Conservation (phyloP, 2,113 vertebrate genomes). For the Pseudorasbora parva region DNA sequence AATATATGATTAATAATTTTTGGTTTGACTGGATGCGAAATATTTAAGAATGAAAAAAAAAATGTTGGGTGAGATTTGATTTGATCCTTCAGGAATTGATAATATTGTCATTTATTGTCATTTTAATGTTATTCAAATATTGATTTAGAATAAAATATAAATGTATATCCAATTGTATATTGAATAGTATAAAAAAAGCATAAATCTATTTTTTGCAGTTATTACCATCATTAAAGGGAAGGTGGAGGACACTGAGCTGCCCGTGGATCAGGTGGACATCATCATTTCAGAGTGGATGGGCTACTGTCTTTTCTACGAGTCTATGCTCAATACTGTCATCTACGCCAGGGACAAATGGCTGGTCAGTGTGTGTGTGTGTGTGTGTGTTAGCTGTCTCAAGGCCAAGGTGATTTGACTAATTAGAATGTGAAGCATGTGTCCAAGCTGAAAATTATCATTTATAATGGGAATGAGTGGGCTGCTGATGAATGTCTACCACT, state of each 20-base stretch:
- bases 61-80: not conserved
- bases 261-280: conserved; percentile 96
- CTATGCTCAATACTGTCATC: conserved; percentile 98
- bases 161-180: not conserved
- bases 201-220: conserved; percentile 72
- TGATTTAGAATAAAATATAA: not conserved
- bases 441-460: conserved; percentile 11
- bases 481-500: not conserved
- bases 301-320: conserved; percentile 98
- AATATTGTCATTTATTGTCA: not conserved
- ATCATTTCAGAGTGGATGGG: conserved; percentile 99
- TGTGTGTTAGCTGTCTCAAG: not conserved
- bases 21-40: no score
- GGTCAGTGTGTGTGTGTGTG: conserved; percentile 71
- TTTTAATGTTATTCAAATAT: not conserved
- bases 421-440: conserved; percentile 30
- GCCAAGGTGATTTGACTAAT: conserved; percentile 34
- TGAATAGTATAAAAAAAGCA: not conserved
- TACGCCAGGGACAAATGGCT: conserved; percentile 99
- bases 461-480: conserved; percentile 32
- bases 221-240: conserved; percentile 99
- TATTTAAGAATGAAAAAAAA: not conserved
- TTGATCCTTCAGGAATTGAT: not conserved
- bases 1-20: no score
- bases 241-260: conserved; percentile 96